These are phyloP conservation scores for Leptopilina boulardi DNA, from an alignment of 1,140 invertebrate genomes.

Conservation along the genomic window DNA sequence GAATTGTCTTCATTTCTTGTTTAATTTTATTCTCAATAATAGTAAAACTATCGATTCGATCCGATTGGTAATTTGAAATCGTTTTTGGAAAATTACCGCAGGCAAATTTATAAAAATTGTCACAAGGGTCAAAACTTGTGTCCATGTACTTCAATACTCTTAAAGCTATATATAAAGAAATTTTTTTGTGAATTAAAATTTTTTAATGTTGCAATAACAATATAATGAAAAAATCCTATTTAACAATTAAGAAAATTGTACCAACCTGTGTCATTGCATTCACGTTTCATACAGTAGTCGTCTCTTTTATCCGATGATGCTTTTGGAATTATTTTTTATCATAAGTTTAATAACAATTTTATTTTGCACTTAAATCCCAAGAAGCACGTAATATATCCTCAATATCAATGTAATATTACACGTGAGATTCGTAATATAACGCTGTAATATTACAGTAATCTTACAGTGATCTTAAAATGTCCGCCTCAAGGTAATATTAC, in stretches of 20 bases:
- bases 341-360: too few relatives aligned
- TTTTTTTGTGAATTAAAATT: background rate
- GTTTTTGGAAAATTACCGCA: constrained; percentile 71
- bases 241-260: constrained; percentile 23
- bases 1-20: constrained; percentile 84
- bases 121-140: constrained; percentile 81
- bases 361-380: too few relatives aligned
- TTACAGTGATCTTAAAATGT: too few relatives aligned
- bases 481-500: too few relatives aligned
- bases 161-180: constrained; percentile 69
- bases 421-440: too few relatives aligned
- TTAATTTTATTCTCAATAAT: constrained; percentile 87
- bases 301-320: too few relatives aligned
- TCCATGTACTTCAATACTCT: constrained; percentile 78
- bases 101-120: constrained; percentile 88
- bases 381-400: too few relatives aligned
- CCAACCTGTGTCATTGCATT: constrained; percentile 82
- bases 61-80: constrained; percentile 82
- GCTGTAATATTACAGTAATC: too few relatives aligned
- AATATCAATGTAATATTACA: too few relatives aligned
- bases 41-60: constrained; percentile 85
- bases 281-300: too few relatives aligned
- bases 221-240: too few relatives aligned
- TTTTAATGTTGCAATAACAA: background rate
- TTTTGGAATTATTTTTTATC: too few relatives aligned